phyloP scores from a whole-genome alignment of 2,113 vertebrate species.

The Nanorana parkeri region DNA sequence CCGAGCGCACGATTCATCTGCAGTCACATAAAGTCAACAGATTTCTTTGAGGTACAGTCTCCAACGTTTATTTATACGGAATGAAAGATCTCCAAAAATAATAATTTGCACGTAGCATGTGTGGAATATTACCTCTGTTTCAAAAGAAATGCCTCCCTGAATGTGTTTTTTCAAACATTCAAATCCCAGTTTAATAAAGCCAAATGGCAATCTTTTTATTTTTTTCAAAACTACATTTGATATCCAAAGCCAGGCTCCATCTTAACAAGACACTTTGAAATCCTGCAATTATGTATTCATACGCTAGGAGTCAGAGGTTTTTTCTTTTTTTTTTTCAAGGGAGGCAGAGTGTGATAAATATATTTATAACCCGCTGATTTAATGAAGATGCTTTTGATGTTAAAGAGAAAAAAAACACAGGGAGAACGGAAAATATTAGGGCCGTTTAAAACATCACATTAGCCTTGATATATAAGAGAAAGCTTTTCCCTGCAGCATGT shows the following conservation, averaged over 20 bases:
- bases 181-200: slow-evolving; percentile 86
- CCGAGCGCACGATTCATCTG: slow-evolving; percentile 60
- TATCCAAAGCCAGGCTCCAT: slow-evolving; percentile 66
- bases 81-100: slow-evolving; percentile 67
- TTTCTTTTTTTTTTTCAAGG: slow-evolving; percentile 38
- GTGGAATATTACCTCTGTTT: slow-evolving; percentile 71
- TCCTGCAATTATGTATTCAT: slow-evolving; percentile 68
- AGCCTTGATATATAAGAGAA: slow-evolving; percentile 23
- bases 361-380: slow-evolving; percentile 65
- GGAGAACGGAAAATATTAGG: slow-evolving; percentile 59
- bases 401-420: slow-evolving; percentile 47
- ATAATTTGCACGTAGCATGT: slow-evolving; percentile 70
- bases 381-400: slow-evolving; percentile 64
- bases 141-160: slow-evolving; percentile 74
- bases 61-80: slow-evolving; percentile 66
- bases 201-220: slow-evolving; percentile 75
- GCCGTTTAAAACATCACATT: slow-evolving; percentile 61
- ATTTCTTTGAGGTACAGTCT: slow-evolving; percentile 61
- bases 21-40: slow-evolving; percentile 63
- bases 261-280: slow-evolving; percentile 69
- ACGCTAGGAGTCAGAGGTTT: slow-evolving; percentile 58
- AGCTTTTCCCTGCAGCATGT: slow-evolving; percentile 1
- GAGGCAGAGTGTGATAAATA: slow-evolving; percentile 63
- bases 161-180: slow-evolving; percentile 69
- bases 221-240: slow-evolving; percentile 72